These are phyloP conservation scores for Nyctalus aviator DNA, from an alignment of 2,797 vertebrate species.

Conservation along the genomic window DNA sequence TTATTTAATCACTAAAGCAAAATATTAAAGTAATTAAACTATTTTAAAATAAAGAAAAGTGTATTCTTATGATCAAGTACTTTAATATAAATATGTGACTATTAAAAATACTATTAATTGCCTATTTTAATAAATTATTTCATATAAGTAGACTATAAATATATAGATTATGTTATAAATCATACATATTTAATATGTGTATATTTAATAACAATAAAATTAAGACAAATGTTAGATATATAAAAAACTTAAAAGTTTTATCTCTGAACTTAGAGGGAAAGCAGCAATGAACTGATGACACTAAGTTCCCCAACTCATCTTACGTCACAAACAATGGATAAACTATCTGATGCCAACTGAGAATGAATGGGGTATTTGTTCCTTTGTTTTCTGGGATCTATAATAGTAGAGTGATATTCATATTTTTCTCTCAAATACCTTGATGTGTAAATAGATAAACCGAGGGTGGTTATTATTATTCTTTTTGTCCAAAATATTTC, in stretches of 20 bases:
- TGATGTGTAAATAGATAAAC: constrained; percentile 25
- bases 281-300: constrained; percentile 21
- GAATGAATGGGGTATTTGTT: constrained; percentile 54
- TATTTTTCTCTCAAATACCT: not conserved
- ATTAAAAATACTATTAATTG: not conserved
- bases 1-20: constrained; percentile 16
- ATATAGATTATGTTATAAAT: not conserved
- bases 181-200: not conserved
- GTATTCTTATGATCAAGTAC: constrained; percentile 25
- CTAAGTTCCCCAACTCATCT: not conserved
- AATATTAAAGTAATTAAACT: constrained; percentile 14
- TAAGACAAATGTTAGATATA: constrained; percentile 37
- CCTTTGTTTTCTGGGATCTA: constrained; percentile 10
- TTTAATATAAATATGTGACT: not conserved
- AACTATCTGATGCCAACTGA: not conserved
- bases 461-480: not conserved
- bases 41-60: not conserved
- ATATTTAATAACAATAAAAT: not conserved
- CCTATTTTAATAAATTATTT: constrained; percentile 23
- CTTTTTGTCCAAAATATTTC: constrained; percentile 37
- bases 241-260: constrained; percentile 25
- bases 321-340: constrained; percentile 15
- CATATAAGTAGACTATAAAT: constrained; percentile 35
- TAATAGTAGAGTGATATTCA: constrained; percentile 3
- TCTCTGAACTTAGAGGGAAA: not conserved